These are phyloP conservation scores for Ecliptopera silaceata DNA, from an alignment of 2,888 invertebrate species.

Conservation along the genomic window DNA sequence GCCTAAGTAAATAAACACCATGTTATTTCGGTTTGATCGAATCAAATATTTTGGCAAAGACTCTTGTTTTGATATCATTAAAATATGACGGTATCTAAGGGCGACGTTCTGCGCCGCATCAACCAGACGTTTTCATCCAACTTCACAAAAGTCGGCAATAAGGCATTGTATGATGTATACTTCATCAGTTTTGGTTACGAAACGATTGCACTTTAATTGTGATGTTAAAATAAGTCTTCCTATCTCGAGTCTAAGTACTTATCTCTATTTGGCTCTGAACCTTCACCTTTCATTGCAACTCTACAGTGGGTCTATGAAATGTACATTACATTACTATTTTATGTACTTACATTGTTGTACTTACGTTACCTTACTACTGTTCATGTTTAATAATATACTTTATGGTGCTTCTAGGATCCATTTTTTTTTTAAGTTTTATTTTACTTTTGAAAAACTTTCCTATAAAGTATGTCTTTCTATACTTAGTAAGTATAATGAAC, in stretches of 20 bases:
- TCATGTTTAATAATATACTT: too few species aligned
- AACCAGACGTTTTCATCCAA: background rate
- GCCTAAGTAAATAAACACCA: background rate
- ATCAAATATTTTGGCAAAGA: conserved; percentile 16
- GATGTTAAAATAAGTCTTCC: too few species aligned
- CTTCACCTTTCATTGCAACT: background rate
- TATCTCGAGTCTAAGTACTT: too few species aligned
- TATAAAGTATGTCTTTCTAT: too few species aligned
- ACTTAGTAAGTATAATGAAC: too few species aligned
- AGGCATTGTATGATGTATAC: too few species aligned
- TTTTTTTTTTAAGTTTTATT: too few species aligned
- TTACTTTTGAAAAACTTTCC: too few species aligned
- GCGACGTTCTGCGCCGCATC: background rate
- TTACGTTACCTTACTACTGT: too few species aligned
- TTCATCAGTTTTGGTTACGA: too few species aligned
- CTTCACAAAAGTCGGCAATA: background rate
- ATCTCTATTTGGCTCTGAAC: background rate
- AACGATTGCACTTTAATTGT: too few species aligned
- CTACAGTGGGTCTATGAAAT: background rate
- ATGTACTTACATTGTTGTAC: background rate
- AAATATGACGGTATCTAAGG: conserved; percentile 1
- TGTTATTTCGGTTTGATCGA: conserved; percentile 5
- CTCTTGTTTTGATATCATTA: conserved; percentile 9
- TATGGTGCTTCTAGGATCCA: too few species aligned
- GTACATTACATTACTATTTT: background rate